These are phyloP conservation scores for Sebastes cheni DNA, from an alignment of 2,797 vertebrate species.

Conservation along the genomic window DNA sequence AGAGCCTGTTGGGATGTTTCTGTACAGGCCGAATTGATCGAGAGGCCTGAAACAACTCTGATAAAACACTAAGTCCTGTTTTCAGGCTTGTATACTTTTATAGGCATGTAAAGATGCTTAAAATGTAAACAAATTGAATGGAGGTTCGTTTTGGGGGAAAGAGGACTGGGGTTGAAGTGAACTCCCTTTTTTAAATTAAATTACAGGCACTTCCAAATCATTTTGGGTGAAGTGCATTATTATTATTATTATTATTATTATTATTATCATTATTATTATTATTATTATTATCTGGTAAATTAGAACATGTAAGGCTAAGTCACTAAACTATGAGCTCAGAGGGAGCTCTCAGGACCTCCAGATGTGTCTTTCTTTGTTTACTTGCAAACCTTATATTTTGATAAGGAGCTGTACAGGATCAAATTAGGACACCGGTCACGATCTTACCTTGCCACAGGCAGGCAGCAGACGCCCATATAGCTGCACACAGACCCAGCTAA, in stretches of 20 bases:
- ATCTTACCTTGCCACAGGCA: conserved; percentile 24
- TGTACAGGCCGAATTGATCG: neutral
- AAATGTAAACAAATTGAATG: neutral
- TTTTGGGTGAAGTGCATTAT: neutral
- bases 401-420: conserved; percentile 10
- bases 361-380: neutral
- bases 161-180: neutral
- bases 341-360: neutral
- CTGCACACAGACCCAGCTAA: conserved; percentile 22
- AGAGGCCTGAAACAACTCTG: accelerated
- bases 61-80: accelerated
- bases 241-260: neutral
- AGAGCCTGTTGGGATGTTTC: neutral
- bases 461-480: conserved; percentile 32
- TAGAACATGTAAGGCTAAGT: conserved; percentile 35
- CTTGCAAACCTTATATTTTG: neutral
- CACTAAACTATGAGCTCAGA: neutral
- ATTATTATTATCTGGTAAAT: neutral
- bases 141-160: neutral
- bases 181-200: neutral
- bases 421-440: conserved; percentile 42
- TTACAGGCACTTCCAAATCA: neutral
- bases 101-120: accelerated
- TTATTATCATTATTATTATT: neutral
- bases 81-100: accelerated